Conservation (phyloP, 2,888 invertebrate species). For the Lagria hirta region DNA sequence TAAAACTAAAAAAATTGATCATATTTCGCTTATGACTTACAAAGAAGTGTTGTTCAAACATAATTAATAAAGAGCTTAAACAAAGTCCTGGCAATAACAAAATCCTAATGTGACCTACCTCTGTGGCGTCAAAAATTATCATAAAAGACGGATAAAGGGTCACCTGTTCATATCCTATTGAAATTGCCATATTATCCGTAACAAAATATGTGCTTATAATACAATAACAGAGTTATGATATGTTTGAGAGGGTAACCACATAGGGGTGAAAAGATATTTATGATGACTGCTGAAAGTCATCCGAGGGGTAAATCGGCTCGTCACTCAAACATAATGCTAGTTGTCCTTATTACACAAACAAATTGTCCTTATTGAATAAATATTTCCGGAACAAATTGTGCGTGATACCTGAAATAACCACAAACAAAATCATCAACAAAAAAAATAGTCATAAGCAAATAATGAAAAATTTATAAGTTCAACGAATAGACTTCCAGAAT, state of each 20-base stretch:
- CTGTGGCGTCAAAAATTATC: no score
- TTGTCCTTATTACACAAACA: conserved; percentile 17
- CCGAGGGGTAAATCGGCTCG: conserved; percentile 30
- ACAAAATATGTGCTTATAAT: conserved; percentile 30
- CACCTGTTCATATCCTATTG: conserved; percentile 18
- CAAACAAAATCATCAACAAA: conserved; percentile 19
- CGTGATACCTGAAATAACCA: conserved; percentile 17
- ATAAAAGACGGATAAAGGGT: conserved; percentile 13
- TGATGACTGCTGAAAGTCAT: conserved; percentile 34
- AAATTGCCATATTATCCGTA: conserved; percentile 31
- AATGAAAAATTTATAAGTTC: no score
- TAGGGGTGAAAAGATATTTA: conserved; percentile 33
- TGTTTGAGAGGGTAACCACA: conserved; percentile 30
- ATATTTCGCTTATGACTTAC: no score
- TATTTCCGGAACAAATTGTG: conserved; percentile 21
- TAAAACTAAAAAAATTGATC: no score
- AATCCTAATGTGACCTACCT: no score
- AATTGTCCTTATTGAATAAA: conserved; percentile 18
- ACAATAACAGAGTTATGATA: conserved; percentile 35
- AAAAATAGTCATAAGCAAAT: conserved; percentile 5
- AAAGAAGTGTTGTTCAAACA: no score
- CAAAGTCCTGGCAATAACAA: no score
- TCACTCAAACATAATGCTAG: conserved; percentile 27
- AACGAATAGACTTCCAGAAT: no score
- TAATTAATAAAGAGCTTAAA: no score